Percentiles rank a stretch among this genome's conserved stretches.
These are phyloP conservation scores for Cataglyphis cursor DNA, from an alignment of 2,888 invertebrate species.

Conservation along the genomic window DNA sequence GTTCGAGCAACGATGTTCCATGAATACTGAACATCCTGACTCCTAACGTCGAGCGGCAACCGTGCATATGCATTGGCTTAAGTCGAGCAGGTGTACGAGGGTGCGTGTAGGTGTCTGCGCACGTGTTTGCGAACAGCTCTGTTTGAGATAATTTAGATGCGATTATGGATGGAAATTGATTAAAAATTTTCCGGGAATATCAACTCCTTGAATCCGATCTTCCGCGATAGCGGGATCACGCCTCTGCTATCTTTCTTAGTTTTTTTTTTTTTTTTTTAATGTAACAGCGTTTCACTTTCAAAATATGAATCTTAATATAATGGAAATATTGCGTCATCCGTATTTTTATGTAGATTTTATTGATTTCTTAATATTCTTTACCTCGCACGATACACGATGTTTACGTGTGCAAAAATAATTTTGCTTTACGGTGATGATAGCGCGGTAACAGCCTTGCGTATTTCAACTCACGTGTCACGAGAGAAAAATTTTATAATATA, in stretches of 20 bases:
- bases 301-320: constrained; percentile 4
- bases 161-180: constrained; percentile 6
- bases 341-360: neutral
- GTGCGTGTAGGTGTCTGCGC: constrained; percentile 63
- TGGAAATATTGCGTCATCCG: neutral
- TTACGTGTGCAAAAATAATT: constrained; percentile 7
- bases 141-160: constrained; percentile 54
- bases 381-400: neutral
- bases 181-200: constrained; percentile 23
- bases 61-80: constrained; percentile 73
- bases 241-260: neutral
- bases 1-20: constrained; percentile 78
- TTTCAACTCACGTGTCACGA: neutral
- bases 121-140: constrained; percentile 13
- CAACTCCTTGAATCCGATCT: neutral
- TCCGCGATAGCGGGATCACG: constrained; percentile 11
- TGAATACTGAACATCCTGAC: constrained; percentile 80
- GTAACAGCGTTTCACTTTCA: neutral
- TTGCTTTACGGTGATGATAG: neutral
- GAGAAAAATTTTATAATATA: neutral
- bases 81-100: constrained; percentile 62
- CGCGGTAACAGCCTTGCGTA: neutral
- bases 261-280: neutral
- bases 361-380: neutral
- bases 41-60: constrained; percentile 64